A percentile compares a stretch with the other conserved stretches of the same genome.
Evolutionary conservation across 1,140 invertebrate species (phyloP).

Genomic region (Diabrotica undecimpunctata): DNA sequence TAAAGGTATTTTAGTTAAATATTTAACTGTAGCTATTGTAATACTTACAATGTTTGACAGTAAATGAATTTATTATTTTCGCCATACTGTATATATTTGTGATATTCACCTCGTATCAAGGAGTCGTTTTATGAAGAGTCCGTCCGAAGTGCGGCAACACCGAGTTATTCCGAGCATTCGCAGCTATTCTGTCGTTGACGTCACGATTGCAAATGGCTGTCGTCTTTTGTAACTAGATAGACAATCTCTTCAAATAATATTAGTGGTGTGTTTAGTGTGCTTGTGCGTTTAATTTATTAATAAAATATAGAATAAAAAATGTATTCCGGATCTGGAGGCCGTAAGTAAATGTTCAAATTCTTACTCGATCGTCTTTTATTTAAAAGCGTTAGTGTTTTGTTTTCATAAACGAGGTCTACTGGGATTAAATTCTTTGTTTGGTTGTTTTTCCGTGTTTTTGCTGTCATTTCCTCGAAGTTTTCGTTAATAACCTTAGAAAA

Average conservation of each 20-base stretch:
- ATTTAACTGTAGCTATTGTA: too few relatives aligned
- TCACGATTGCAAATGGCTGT: constrained; percentile 45
- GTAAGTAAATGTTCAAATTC: constrained; percentile 35
- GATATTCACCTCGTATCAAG: too few relatives aligned
- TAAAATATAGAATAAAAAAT: constrained; percentile 30
- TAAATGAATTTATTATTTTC: too few relatives aligned
- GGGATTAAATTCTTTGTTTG: constrained; percentile 28
- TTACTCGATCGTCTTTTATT: constrained; percentile 3
- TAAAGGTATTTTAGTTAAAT: too few relatives aligned
- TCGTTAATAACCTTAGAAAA: neutral
- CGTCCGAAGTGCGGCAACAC: too few relatives aligned
- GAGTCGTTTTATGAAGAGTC: too few relatives aligned
- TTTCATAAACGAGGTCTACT: constrained; percentile 19
- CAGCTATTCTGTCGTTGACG: constrained; percentile 7
- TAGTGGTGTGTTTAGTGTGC: constrained; percentile 43
- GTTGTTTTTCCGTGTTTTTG: constrained; percentile 12
- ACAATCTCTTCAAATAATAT: constrained; percentile 35
- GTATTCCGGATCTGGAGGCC: constrained; percentile 44
- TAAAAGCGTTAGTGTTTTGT: constrained; percentile 21
- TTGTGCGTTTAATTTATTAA: constrained; percentile 38
- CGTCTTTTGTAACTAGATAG: constrained; percentile 41
- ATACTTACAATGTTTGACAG: too few relatives aligned
- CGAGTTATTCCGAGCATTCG: neutral
- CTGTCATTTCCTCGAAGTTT: neutral
- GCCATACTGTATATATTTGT: too few relatives aligned